Evolutionary conservation across 2,888 invertebrate genomes (phyloP), one percentile per base, ranked within the genome.

Genomic region (Oscheius myriophilus): DNA sequence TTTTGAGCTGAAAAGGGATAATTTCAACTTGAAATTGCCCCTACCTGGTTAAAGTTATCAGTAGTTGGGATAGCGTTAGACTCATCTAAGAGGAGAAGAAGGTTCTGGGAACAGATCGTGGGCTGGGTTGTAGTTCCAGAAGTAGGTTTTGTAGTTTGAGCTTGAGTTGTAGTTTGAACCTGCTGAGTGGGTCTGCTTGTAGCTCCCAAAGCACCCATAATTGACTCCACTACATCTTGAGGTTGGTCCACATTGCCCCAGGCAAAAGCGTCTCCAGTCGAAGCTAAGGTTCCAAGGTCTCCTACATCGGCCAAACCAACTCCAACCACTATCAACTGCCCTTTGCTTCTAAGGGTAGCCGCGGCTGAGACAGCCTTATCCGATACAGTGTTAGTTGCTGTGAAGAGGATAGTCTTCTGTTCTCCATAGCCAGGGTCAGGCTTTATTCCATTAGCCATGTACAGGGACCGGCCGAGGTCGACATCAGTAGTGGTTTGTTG

Each of bases 351-450:
- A 6, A 63, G 25, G 16, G 14, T 63, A 1, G 18, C 39, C 2
- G 63, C 26, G 3, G 41, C n/a, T 14, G 18, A 23, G 6, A 9
- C 23, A 14, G 63, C 53, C 25, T 53, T 52, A 21, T 21, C 23
- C 1, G 53, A 53, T 39, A 52, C 43, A 39, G 49, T 42, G 14
- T 23, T 45, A 7, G 59, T 67, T 3, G 58, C 58, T 12, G 67
- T 58, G 51, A 67, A 67, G 18, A 67, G 51, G 7, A 67, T 25
- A 2, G 45, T 45, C 25, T 67, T 33, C 33, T 67, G 67, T 26
- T 21, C 25, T 18, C 67, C 67, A 18, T 25, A 67, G 9, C 4
- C 39, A 25, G 49, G 11, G 1, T 33, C 18, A 11, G 67, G 67
- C 9, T 18, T 23, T 11, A 59, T 25, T 39, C 51, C 51, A n/a